Conservation (phyloP, 2,113 vertebrate species). For the Oenanthe melanoleuca region DNA sequence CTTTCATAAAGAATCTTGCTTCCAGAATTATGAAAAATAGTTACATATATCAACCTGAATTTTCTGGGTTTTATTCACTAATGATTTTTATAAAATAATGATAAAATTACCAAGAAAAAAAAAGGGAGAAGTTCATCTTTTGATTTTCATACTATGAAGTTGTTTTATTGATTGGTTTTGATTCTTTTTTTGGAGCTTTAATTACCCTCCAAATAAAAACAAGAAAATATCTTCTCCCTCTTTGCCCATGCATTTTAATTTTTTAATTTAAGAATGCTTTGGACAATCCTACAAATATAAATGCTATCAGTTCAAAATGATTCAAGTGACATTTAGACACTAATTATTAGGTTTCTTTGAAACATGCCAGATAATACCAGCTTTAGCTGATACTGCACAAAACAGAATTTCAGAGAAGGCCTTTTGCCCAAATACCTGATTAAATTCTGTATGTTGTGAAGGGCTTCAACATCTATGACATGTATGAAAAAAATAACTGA, state of each 20-base stretch:
- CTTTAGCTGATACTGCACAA: not conserved
- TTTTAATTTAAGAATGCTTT: not conserved
- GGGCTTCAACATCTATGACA: not conserved
- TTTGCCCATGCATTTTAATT: not conserved
- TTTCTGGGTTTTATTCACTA: not conserved
- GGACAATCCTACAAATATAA: not conserved
- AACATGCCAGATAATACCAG: not conserved
- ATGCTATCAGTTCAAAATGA: not conserved
- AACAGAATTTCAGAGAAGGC: not conserved
- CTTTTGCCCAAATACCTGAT: not conserved
- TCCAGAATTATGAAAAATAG: not conserved
- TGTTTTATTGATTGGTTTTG: not conserved
- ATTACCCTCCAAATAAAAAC: not conserved
- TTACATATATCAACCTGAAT: rapidly evolving
- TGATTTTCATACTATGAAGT: not conserved
- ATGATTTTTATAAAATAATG: not conserved
- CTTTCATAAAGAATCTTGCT: not conserved
- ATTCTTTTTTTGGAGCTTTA: not conserved
- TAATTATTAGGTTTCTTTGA: not conserved
- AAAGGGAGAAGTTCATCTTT: not conserved
- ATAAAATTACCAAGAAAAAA: not conserved
- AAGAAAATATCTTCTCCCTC: not conserved
- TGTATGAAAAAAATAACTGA: not conserved
- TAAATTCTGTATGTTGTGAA: not conserved
- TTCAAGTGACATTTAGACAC: not conserved